Percentiles rank a stretch among this genome's conserved stretches.
Evolutionary conservation across 2,888 invertebrate genomes (phyloP).

Genomic region (Drosophila niveifrons): DNA sequence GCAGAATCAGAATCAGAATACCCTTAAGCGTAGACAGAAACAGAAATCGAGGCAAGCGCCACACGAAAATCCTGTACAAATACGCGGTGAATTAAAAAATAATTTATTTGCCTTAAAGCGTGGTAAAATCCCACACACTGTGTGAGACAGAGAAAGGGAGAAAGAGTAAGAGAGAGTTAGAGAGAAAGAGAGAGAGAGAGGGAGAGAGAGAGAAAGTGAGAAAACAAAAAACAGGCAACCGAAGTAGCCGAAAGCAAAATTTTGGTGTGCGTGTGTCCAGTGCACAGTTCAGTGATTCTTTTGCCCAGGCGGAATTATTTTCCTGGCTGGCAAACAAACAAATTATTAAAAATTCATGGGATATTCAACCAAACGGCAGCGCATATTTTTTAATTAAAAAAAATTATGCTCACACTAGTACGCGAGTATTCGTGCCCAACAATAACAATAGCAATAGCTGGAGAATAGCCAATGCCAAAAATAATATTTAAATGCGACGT

Average conservation of each 20-base stretch:
- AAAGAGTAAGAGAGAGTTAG: background rate
- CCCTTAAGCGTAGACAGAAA: conserved; percentile 9
- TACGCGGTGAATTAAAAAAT: conserved; percentile 72
- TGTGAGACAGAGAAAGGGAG: background rate
- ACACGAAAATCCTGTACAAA: conserved; percentile 64
- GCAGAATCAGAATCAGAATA: background rate
- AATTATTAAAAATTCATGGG: conserved; percentile 77
- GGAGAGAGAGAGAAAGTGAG: background rate
- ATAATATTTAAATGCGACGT: conserved; percentile 24
- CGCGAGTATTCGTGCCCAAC: conserved; percentile 6
- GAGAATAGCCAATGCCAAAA: background rate
- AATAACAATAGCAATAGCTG: conserved; percentile 2
- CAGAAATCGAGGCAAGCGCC: conserved; percentile 7
- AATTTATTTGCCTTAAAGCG: conserved; percentile 74
- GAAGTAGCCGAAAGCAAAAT: conserved; percentile 32
- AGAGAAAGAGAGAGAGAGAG: background rate
- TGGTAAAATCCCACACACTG: conserved; percentile 16
- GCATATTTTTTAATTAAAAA: conserved; percentile 73
- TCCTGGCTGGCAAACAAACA: conserved; percentile 75
- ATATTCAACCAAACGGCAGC: conserved; percentile 49
- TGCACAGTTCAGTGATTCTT: conserved; percentile 76
- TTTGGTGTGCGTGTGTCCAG: conserved; percentile 44
- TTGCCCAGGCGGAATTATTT: conserved; percentile 69
- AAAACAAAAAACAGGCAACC: conserved; percentile 31
- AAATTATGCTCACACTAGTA: conserved; percentile 20